Conservation (phyloP, 2,888 invertebrate genomes). For the Psylliodes chrysocephalus region DNA sequence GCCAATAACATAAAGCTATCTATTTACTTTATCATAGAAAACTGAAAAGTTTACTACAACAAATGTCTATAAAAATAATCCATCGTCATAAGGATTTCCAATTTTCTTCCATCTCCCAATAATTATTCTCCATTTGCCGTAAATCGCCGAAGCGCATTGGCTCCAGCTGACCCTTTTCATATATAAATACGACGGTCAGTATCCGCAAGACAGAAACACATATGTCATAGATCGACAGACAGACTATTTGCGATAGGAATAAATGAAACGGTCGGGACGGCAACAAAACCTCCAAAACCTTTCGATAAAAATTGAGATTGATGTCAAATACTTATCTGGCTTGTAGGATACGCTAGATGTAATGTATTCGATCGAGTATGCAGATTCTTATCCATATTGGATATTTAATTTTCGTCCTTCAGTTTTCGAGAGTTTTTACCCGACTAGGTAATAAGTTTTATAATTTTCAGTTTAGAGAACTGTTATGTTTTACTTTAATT, state of each 20-base stretch:
- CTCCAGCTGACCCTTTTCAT: slow-evolving; percentile 9
- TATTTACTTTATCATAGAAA: too few relatives aligned
- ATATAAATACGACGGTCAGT: slow-evolving; percentile 7
- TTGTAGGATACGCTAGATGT: not conserved
- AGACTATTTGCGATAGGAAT: slow-evolving; percentile 7
- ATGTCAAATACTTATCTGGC: slow-evolving; percentile 2
- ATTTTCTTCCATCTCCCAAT: not conserved
- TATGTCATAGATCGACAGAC: slow-evolving; percentile 10
- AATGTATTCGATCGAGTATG: not conserved
- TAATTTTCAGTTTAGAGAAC: too few relatives aligned
- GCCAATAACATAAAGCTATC: too few relatives aligned
- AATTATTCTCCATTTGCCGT: slow-evolving; percentile 3
- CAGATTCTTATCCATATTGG: not conserved
- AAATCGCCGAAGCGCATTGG: not conserved
- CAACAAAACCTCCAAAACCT: slow-evolving; percentile 8
- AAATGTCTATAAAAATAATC: not conserved
- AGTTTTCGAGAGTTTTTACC: too few relatives aligned
- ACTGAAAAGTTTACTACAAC: too few relatives aligned
- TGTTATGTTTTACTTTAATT: too few relatives aligned
- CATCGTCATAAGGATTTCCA: not conserved
- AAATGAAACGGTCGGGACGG: not conserved
- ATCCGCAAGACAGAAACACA: slow-evolving; percentile 1
- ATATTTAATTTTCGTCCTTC: not conserved
- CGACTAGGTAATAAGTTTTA: too few relatives aligned
- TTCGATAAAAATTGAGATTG: slow-evolving; percentile 2